These are phyloP conservation scores for Bolinopsis microptera DNA, from an alignment of 37 sponge, comb jelly and placozoan genomes.

Conservation along the genomic window DNA sequence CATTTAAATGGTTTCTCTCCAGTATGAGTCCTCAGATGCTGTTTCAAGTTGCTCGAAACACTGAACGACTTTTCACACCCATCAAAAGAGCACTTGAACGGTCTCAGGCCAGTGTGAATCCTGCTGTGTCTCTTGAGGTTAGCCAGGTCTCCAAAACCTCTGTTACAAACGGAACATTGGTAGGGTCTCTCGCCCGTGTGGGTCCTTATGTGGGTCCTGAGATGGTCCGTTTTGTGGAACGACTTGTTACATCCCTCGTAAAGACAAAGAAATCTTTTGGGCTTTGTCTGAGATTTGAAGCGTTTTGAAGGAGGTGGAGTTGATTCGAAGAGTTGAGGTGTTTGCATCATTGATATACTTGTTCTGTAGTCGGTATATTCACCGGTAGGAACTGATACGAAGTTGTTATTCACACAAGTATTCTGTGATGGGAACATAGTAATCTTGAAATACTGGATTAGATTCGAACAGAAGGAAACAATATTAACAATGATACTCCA, in stretches of 20 bases:
- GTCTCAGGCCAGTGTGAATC: conserved; percentile 50
- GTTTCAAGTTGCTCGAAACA: conserved; percentile 62
- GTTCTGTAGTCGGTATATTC: too few species aligned
- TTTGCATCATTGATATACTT: too few species aligned
- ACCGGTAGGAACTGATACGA: too few species aligned
- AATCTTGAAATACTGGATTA: too few species aligned
- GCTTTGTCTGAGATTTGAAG: background rate
- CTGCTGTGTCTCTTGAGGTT: conserved; percentile 46
- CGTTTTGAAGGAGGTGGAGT: conserved; percentile 36
- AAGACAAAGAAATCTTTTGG: background rate
- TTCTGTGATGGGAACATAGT: too few species aligned
- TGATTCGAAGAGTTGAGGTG: background rate
- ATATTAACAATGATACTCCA: background rate
- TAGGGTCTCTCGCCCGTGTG: conserved; percentile 56
- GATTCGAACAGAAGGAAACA: too few species aligned
- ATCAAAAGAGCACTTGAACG: conserved; percentile 9
- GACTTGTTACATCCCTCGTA: background rate
- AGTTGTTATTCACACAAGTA: too few species aligned
- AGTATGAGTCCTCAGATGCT: conserved; percentile 50
- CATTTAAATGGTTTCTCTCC: conserved; percentile 59
- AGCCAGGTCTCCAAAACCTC: conserved; percentile 32
- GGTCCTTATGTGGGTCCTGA: conserved; percentile 34
- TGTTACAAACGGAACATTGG: background rate
- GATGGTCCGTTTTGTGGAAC: conserved; percentile 27
- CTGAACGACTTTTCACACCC: conserved; percentile 57